These are phyloP conservation scores for Tribolium madens DNA, from an alignment of 1,140 invertebrate species.

Conservation along the genomic window DNA sequence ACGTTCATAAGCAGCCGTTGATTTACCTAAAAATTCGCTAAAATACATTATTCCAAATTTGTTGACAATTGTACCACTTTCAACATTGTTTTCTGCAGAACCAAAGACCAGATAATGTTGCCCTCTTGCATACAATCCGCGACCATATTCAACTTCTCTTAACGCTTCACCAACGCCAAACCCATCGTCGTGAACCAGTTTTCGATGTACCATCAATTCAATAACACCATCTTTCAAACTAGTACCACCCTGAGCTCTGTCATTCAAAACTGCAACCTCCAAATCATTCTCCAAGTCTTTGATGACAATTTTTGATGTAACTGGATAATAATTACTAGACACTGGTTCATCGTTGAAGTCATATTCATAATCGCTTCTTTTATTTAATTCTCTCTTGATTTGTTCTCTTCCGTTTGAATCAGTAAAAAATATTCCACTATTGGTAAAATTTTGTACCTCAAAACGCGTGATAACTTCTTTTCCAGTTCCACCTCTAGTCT, in stretches of 20 bases:
- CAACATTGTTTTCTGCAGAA: not conserved
- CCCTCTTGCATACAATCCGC: slow-evolving; percentile 85
- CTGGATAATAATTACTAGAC: slow-evolving; percentile 92
- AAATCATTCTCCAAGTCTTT: slow-evolving; percentile 68
- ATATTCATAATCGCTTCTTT: slow-evolving; percentile 74
- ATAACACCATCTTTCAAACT: slow-evolving; percentile 65
- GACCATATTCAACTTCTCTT: slow-evolving; percentile 83
- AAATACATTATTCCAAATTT: not conserved
- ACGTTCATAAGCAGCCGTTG: slow-evolving; percentile 23
- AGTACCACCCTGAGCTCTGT: slow-evolving; percentile 40
- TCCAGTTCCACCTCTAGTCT: slow-evolving; percentile 71
- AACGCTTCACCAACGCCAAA: slow-evolving; percentile 93
- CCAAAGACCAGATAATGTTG: slow-evolving; percentile 70
- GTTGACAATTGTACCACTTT: not conserved
- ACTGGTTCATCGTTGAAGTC: slow-evolving; percentile 74
- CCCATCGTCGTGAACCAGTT: slow-evolving; percentile 87
- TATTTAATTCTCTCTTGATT: slow-evolving; percentile 71
- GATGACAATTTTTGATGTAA: slow-evolving; percentile 85
- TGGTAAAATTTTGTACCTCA: slow-evolving; percentile 71
- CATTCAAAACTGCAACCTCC: slow-evolving; percentile 55
- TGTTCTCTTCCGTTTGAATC: slow-evolving; percentile 95
- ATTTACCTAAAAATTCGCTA: not conserved
- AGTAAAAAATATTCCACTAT: slow-evolving; percentile 84
- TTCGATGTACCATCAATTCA: slow-evolving; percentile 79
- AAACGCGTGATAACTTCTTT: slow-evolving; percentile 87